Base-by-base conservation (phyloP, 2,888 invertebrate genomes). In the Epicampocera succincta region DNA sequence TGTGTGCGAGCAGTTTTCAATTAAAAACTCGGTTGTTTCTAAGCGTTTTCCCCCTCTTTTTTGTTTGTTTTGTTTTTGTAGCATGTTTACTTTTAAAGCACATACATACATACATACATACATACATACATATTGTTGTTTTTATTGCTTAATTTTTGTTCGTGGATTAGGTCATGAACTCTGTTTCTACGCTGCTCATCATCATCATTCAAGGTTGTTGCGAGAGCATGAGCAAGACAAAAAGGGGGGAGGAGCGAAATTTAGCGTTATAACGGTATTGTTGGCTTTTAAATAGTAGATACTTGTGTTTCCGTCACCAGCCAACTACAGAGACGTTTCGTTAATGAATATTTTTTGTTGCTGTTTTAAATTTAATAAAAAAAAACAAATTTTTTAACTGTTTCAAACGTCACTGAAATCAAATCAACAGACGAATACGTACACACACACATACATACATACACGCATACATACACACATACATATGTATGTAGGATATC, bases 91-190 rank as follows among this genome's bases (percentile, higher is more conserved):
- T 33, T 33, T 6, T 1, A 33, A 69, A 69, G 44, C 54, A 63
- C 1, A 42, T 13, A 13, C 13, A 9, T 33, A n/a, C n/a, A n/a
- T n/a, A n/a, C n/a, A n/a, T n/a, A n/a, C n/a, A n/a, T n/a, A n/a
- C n/a, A n/a, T n/a, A n/a, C n/a, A n/a, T n/a, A n/a, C n/a, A n/a
- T n/a, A n/a, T n/a, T n/a, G n/a, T 33, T 5, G 3, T 54, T 54
- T 74, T 44, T 58, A 61, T 29, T 74, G 54, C 54, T 44, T 2
- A 33, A 69, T 63, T 44, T 63, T 19, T 72, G 38, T 61, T 17
- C 19, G 29, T 52, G 25, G 65, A 58, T 74, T 46, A 58, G 65
- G 74, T 74, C 73, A 56, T 74, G 56, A 46, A 65, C 63, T 65
- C 48, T 25, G 38, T 56, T 38, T 19, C n/a, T n/a, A n/a, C n/a